phyloP scores from a whole-genome alignment of 2,113 vertebrate genomes.

The Phalacrocorax brasilianus region DNA sequence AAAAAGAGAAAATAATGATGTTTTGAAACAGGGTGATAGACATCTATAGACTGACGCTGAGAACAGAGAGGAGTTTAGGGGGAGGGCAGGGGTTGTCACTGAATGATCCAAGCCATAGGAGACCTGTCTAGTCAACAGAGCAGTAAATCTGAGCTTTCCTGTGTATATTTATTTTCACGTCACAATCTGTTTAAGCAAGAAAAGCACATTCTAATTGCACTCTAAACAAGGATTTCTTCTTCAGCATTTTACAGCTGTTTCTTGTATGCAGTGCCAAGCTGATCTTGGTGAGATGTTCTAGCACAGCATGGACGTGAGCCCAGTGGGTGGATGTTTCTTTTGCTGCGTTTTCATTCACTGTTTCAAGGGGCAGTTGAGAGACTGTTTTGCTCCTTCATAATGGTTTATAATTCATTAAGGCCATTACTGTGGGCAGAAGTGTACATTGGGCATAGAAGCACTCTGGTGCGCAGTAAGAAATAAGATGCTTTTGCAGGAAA shows the following conservation, averaged over 20 bases:
- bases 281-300: constrained; percentile 50
- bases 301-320: constrained; percentile 23
- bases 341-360: constrained; percentile 13
- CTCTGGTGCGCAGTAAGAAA: background rate
- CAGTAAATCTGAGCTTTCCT: constrained; percentile 57
- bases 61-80: background rate
- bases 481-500: constrained; percentile 22
- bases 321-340: background rate
- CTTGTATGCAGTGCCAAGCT: constrained; percentile 42
- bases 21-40: background rate
- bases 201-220: constrained; percentile 76
- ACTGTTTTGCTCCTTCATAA: constrained; percentile 31
- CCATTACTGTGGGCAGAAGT: background rate
- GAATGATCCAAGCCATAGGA: constrained; percentile 70
- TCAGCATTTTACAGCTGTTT: constrained; percentile 55
- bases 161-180: constrained; percentile 74
- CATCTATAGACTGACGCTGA: background rate
- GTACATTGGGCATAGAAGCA: constrained; percentile 3
- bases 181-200: constrained; percentile 77
- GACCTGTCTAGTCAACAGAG: constrained; percentile 69
- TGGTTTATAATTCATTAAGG: constrained; percentile 33
- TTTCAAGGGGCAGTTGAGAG: constrained; percentile 28
- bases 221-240: constrained; percentile 71
- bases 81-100: background rate
- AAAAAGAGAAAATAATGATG: background rate